Evolutionary conservation across 2,113 vertebrate genomes (phyloP).

Genomic region (Monopterus albus): DNA sequence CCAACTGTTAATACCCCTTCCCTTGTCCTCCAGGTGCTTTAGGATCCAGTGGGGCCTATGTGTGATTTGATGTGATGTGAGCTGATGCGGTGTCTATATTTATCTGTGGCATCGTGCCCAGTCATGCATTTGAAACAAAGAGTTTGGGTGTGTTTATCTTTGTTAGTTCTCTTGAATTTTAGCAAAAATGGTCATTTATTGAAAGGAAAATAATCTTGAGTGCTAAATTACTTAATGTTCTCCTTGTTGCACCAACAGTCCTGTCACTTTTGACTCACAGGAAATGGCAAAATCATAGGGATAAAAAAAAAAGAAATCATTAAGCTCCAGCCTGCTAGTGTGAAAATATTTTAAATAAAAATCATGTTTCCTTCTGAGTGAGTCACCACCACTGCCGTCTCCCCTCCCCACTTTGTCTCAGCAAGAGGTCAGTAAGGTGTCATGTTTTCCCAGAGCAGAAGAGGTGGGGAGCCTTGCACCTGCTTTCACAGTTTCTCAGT

Average conservation of each 20-base stretch:
- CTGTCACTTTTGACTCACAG: conserved; percentile 13
- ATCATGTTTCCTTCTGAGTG: conserved; percentile 33
- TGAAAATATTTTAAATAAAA: conserved; percentile 42
- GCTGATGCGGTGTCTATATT: conserved; percentile 26
- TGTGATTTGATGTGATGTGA: conserved; percentile 31
- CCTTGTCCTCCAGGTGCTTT: conserved; percentile 4
- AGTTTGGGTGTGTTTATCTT: not conserved
- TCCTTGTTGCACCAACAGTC: not conserved
- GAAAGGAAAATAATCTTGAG: not conserved
- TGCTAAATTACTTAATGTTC: not conserved
- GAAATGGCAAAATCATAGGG: not conserved
- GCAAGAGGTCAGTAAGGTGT: conserved; percentile 59
- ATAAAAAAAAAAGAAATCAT: not conserved
- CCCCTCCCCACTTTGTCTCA: conserved; percentile 2
- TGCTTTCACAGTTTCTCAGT: conserved; percentile 51
- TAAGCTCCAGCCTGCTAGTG: not conserved
- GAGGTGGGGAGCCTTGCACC: conserved; percentile 57
- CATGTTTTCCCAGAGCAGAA: conserved; percentile 50
- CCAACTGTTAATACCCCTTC: conserved; percentile 56
- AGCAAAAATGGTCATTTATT: not conserved
- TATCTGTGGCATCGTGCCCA: conserved; percentile 3
- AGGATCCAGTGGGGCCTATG: conserved; percentile 2
- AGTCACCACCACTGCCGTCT: conserved; percentile 38
- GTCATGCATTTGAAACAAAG: not conserved
- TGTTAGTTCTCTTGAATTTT: not conserved